Percentiles rank a stretch among this genome's conserved stretches.
Conservation (phyloP, 2,797 vertebrate species). For the Orestias chungarensis region DNA sequence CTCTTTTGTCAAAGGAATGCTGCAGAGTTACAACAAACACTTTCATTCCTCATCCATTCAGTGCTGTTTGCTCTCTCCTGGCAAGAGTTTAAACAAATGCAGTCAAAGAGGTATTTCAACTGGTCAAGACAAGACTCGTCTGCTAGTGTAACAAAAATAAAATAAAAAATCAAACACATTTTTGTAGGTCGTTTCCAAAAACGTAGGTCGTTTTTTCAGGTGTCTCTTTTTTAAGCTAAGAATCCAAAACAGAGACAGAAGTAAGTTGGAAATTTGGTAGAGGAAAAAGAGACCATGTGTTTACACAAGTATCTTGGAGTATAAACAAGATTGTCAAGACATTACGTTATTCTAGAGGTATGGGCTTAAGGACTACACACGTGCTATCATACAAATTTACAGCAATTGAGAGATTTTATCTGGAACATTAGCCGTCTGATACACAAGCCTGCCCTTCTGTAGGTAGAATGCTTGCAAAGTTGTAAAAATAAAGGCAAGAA, state of each 20-base stretch:
- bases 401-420: neutral
- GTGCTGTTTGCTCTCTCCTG: conserved; percentile 57
- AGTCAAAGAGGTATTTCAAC: conserved; percentile 62
- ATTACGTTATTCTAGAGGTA: conserved; percentile 5
- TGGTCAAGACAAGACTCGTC: conserved; percentile 67
- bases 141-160: conserved; percentile 28
- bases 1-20: conserved; percentile 79
- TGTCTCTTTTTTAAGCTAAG: conserved; percentile 7
- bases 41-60: conserved; percentile 74
- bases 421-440: neutral
- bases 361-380: neutral
- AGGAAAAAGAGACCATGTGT: conserved; percentile 25
- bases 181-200: conserved; percentile 51
- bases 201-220: conserved; percentile 5
- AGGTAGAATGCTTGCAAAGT: neutral
- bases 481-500: neutral
- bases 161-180: conserved; percentile 37
- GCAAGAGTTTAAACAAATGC: conserved; percentile 63
- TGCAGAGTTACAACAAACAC: conserved; percentile 71
- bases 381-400: neutral
- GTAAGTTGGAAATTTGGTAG: conserved; percentile 13
- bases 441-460: neutral
- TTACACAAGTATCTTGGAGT: conserved; percentile 24
- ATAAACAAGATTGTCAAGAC: conserved; percentile 23
- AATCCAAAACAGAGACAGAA: conserved; percentile 13